A percentile compares a stretch with the other conserved stretches of the same genome.
These are phyloP conservation scores for Entomobrya proxima DNA, from an alignment of 2,888 invertebrate genomes.

Conservation along the genomic window DNA sequence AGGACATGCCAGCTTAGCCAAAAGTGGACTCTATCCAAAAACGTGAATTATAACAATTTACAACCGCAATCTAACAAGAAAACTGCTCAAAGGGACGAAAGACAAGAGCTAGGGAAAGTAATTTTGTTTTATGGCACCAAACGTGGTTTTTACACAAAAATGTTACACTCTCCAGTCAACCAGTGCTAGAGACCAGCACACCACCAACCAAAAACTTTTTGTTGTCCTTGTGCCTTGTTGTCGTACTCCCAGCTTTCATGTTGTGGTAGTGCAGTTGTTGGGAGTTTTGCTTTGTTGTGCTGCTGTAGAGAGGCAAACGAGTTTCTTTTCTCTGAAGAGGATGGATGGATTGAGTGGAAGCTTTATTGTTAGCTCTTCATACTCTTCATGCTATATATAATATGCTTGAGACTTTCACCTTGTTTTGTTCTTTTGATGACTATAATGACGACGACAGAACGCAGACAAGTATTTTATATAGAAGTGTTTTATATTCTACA, in stretches of 20 bases:
- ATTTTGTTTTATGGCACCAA: conserved; percentile 61
- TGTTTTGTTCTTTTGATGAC: conserved; percentile 25
- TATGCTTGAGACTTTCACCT: neutral
- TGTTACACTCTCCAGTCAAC: neutral
- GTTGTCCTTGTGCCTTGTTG: neutral
- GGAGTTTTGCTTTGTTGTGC: too few species aligned
- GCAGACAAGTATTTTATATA: neutral
- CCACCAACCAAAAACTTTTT: neutral
- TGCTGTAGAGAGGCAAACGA: too few species aligned
- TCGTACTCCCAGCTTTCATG: neutral
- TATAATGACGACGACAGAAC: neutral
- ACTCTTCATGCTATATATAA: neutral
- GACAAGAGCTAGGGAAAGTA: conserved; percentile 35
- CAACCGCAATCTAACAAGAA: conserved; percentile 45
- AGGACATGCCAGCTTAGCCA: neutral
- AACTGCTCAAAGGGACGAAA: conserved; percentile 39
- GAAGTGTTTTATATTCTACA: neutral
- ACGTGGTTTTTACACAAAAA: conserved; percentile 33
- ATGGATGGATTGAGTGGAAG: conserved; percentile 2
- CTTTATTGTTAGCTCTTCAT: neutral
- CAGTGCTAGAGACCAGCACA: neutral
- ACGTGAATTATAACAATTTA: conserved; percentile 53
- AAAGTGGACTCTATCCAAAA: neutral
- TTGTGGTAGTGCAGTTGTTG: neutral
- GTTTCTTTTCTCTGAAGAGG: neutral